Evolutionary conservation across 2,797 vertebrate genomes (phyloP).

Genomic region (Psittacula echo): DNA sequence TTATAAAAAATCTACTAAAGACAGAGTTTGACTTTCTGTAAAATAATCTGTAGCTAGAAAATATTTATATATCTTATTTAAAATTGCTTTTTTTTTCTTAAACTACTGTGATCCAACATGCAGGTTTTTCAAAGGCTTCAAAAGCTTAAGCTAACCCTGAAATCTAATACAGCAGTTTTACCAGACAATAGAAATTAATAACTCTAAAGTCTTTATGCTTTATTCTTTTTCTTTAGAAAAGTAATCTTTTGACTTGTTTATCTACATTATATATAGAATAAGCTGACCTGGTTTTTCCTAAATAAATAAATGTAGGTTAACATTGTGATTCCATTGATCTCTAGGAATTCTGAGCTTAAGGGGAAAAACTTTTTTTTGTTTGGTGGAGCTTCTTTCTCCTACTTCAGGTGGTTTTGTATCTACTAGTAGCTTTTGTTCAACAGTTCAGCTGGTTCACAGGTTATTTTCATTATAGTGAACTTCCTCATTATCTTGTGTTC

Average conservation of each 20-base stretch:
- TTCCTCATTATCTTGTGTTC: background rate
- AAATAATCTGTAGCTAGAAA: background rate
- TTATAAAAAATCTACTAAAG: background rate
- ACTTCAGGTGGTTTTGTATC: background rate
- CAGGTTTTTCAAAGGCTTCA: background rate
- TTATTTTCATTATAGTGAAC: background rate
- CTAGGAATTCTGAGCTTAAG: background rate
- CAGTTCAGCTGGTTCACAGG: background rate
- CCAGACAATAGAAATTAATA: background rate
- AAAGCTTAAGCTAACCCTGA: slow-evolving; percentile 11
- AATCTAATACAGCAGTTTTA: background rate
- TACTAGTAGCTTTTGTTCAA: background rate
- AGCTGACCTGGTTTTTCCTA: background rate
- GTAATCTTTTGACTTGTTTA: background rate
- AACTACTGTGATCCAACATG: background rate
- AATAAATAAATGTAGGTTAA: background rate
- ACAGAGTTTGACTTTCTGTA: background rate
- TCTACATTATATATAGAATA: background rate
- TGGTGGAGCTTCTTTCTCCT: background rate
- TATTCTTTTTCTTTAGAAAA: background rate
- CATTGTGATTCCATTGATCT: background rate
- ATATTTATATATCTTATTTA: background rate
- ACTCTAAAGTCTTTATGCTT: background rate
- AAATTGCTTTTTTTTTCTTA: background rate
- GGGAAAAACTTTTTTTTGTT: background rate